These are phyloP conservation scores for Drosophila murphyi DNA, from an alignment of 1,140 invertebrate species.

Conservation along the genomic window DNA sequence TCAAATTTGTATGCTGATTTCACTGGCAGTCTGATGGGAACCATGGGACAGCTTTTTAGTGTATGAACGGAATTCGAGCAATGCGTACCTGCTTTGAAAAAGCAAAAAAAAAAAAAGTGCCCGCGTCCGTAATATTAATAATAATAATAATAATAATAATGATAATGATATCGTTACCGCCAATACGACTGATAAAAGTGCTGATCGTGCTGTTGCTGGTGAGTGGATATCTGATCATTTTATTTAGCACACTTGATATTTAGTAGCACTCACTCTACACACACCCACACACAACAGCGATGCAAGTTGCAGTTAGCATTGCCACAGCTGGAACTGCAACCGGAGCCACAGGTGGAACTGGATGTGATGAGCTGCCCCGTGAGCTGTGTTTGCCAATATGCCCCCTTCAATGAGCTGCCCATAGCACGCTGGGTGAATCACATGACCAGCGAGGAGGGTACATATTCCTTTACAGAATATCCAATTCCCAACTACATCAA, in stretches of 20 bases:
- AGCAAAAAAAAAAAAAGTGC: background rate
- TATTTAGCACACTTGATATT: background rate
- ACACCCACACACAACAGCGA: background rate
- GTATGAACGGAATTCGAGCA: constrained; percentile 44
- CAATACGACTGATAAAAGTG: constrained; percentile 21
- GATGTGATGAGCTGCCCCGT: constrained; percentile 81
- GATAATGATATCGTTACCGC: constrained; percentile 22
- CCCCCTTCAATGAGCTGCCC: constrained; percentile 85
- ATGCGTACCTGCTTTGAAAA: constrained; percentile 34
- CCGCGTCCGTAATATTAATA: constrained; percentile 13
- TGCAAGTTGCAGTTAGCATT: constrained; percentile 4
- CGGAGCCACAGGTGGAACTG: constrained; percentile 30
- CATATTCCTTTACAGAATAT: constrained; percentile 53
- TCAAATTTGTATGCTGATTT: constrained; percentile 34
- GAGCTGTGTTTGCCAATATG: constrained; percentile 85
- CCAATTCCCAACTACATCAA: constrained; percentile 84
- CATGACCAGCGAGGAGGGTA: constrained; percentile 43
- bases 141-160: constrained; percentile 7
- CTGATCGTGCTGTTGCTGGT: constrained; percentile 31
- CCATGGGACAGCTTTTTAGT: constrained; percentile 48
- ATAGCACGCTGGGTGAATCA: constrained; percentile 85
- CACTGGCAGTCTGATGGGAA: constrained; percentile 17
- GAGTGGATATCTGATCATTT: constrained; percentile 12
- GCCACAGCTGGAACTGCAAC: constrained; percentile 22
- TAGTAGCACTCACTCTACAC: background rate